Conservation (phyloP, 2,113 vertebrate genomes). For the Pseudopodoces humilis region DNA sequence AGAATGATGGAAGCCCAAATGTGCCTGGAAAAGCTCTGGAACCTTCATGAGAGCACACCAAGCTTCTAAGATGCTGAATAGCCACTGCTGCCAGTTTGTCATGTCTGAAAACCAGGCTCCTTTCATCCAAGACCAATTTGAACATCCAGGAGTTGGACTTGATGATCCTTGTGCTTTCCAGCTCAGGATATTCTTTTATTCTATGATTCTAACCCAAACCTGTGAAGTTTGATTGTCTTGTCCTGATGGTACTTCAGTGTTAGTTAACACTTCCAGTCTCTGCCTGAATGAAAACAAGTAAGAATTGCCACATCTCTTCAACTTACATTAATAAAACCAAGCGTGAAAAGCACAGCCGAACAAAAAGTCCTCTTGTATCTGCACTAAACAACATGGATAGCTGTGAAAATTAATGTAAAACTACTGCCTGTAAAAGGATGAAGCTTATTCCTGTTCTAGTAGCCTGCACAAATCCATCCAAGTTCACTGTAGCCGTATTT, state of each 20-base stretch:
- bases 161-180: not conserved
- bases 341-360: not conserved
- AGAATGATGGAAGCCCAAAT: not conserved
- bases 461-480: constrained; percentile 25
- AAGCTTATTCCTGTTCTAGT: not conserved
- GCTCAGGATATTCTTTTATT: not conserved
- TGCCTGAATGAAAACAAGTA: not conserved
- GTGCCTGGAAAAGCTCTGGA: not conserved
- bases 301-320: not conserved
- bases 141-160: not conserved
- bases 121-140: not conserved
- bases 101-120: not conserved
- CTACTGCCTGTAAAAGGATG: not conserved
- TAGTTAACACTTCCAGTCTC: not conserved
- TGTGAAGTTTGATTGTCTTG: not conserved
- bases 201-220: not conserved
- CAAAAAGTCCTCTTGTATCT: not conserved
- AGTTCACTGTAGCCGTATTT: not conserved
- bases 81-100: not conserved
- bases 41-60: not conserved
- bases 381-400: not conserved
- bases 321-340: not conserved
- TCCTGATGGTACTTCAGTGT: not conserved
- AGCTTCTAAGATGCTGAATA: not conserved
- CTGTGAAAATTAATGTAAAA: constrained; percentile 23